Evolutionary conservation across 2,888 invertebrate genomes (phyloP).

Genomic region (Cerastis leucographa): DNA sequence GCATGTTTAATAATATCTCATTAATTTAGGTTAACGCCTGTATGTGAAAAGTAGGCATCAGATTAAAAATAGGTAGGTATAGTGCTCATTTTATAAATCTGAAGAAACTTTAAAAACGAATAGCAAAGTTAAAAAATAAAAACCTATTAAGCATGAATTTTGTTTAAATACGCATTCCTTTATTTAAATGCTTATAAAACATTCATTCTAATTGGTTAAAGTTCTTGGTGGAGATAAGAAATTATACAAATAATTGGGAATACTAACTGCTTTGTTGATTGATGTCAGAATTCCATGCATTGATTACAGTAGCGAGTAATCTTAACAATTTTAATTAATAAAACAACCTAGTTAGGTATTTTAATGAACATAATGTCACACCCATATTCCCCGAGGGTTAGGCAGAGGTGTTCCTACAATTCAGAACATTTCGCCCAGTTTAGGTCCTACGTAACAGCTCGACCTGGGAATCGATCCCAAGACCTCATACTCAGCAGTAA

Average conservation of each 20-base stretch:
- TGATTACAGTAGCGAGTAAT: conserved; percentile 19
- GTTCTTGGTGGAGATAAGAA: neutral
- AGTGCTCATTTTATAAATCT: neutral
- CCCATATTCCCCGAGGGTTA: neutral
- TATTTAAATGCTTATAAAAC: conserved; percentile 22
- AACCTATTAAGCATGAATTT: neutral
- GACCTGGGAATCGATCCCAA: neutral
- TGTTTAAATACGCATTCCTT: conserved; percentile 11
- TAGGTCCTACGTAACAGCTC: neutral
- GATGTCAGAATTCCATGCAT: conserved; percentile 19
- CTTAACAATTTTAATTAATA: conserved; percentile 3
- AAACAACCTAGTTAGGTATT: neutral
- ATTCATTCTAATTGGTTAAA: neutral
- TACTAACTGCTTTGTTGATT: neutral
- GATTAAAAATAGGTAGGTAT: neutral
- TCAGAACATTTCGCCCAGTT: neutral
- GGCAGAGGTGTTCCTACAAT: neutral
- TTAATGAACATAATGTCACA: neutral
- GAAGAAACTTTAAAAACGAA: neutral
- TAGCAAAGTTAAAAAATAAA: neutral
- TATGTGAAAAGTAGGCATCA: neutral
- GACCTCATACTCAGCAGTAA: too few species aligned
- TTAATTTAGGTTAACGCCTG: neutral
- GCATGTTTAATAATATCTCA: neutral
- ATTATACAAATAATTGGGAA: conserved; percentile 9